Conservation (phyloP, 2,113 vertebrate genomes). For the Irena cyanogastra region DNA sequence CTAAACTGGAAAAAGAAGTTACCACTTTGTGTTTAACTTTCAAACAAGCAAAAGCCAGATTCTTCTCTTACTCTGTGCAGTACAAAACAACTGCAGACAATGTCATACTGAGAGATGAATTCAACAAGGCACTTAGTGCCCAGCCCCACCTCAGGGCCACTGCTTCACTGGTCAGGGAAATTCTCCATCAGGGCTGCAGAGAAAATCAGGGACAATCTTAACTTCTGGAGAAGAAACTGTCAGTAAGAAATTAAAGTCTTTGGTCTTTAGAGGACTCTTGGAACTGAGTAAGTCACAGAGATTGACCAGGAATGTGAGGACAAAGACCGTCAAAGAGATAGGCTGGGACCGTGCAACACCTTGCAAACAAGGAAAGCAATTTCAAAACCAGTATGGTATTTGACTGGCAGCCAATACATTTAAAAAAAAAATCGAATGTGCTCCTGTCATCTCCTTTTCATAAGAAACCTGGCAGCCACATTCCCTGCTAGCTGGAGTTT, state of each 20-base stretch:
- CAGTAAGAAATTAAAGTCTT: neutral
- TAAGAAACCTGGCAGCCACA: constrained; percentile 66
- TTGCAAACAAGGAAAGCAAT: constrained; percentile 53
- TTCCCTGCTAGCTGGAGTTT: constrained; percentile 49
- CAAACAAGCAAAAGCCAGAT: neutral
- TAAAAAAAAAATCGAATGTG: constrained; percentile 66
- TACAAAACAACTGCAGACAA: neutral
- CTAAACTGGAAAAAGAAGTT: neutral
- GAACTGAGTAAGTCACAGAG: neutral
- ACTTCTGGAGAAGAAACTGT: neutral
- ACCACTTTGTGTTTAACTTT: neutral
- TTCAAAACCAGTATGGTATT: constrained; percentile 64
- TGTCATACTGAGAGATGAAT: neutral
- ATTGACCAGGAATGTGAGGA: constrained; percentile 26
- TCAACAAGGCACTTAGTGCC: neutral
- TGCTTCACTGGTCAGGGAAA: neutral
- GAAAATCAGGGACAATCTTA: neutral
- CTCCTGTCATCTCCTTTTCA: constrained; percentile 69
- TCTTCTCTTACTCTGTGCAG: neutral
- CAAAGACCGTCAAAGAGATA: constrained; percentile 43
- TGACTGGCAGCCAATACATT: constrained; percentile 65
- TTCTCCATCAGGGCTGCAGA: neutral
- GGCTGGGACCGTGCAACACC: constrained; percentile 27
- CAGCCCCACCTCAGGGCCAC: neutral
- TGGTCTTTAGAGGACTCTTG: neutral